Conservation (phyloP, 2,888 invertebrate species). For the Anthophora plumipes region DNA sequence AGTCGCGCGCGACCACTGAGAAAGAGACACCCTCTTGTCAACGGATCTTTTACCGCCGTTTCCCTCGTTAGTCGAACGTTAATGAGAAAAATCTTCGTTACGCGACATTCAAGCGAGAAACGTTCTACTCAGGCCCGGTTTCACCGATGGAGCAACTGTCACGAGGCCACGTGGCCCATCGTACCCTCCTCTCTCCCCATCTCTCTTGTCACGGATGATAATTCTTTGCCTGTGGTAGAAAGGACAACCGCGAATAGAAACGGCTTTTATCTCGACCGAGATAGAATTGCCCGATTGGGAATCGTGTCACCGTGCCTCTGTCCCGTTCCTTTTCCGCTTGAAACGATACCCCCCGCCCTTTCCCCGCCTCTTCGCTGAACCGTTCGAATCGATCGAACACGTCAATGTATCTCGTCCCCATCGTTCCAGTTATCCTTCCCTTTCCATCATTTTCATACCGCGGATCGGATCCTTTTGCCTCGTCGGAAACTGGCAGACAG, state of each 20-base stretch:
- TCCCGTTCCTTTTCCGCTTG: too few species aligned
- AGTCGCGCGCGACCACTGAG: neutral
- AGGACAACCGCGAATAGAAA: constrained; percentile 6
- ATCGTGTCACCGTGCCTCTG: neutral
- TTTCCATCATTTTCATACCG: too few species aligned
- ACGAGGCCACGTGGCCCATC: neutral
- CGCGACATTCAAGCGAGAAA: constrained; percentile 20
- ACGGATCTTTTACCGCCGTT: constrained; percentile 53
- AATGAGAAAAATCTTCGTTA: constrained; percentile 70
- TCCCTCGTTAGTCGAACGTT: constrained; percentile 66
- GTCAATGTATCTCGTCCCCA: neutral
- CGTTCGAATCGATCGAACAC: neutral
- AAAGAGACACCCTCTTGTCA: constrained; percentile 53
- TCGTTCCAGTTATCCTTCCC: too few species aligned
- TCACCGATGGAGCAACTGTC: neutral
- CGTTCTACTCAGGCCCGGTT: neutral
- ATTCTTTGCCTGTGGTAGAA: neutral
- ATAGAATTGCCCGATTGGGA: constrained; percentile 1
- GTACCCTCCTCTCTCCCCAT: neutral
- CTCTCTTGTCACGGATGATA: neutral
- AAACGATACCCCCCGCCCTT: neutral
- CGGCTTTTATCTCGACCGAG: neutral
- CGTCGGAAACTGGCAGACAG: too few species aligned
- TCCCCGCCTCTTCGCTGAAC: neutral
- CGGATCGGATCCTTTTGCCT: too few species aligned